phyloP scores from a whole-genome alignment of 92 coral and sea anemone species.

The Parazoanthus swiftii region DNA sequence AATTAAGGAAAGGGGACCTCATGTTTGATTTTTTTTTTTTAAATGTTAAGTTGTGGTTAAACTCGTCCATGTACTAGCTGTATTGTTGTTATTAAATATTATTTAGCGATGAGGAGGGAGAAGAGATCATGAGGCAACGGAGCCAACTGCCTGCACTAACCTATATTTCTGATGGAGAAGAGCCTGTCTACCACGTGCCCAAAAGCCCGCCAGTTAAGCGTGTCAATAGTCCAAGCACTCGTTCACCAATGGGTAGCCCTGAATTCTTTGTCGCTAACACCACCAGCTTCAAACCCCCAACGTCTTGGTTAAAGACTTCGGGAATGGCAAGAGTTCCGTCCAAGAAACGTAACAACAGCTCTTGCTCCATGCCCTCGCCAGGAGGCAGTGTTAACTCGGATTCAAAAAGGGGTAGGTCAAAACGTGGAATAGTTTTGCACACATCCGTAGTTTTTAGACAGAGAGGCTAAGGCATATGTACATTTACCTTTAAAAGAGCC shows the following conservation, averaged over 20 bases:
- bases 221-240: conserved; percentile 48
- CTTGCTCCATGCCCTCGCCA: conserved; percentile 25
- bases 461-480: not conserved
- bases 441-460: not conserved
- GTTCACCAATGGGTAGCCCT: conserved; percentile 45
- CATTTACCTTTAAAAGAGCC: not conserved
- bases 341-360: conserved; percentile 47
- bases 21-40: too few relatives aligned
- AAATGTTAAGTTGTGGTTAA: too few relatives aligned
- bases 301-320: conserved; percentile 49
- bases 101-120: conserved; percentile 98
- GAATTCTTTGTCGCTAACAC: conserved; percentile 50
- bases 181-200: conserved; percentile 44
- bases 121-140: conserved; percentile 84
- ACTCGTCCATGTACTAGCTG: not conserved
- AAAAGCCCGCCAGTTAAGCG: conserved; percentile 43
- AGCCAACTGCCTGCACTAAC: conserved; percentile 80
- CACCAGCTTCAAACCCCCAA: conserved; percentile 68
- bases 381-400: conserved; percentile 34
- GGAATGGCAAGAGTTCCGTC: conserved; percentile 45
- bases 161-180: conserved; percentile 58
- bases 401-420: conserved; percentile 33
- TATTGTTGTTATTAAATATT: not conserved
- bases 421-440: not conserved
- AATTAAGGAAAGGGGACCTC: too few relatives aligned